A percentile compares a stretch with the other conserved stretches of the same genome.
phyloP scores from a whole-genome alignment of 2,797 vertebrate species.

The Neosilurus hyrtlii region DNA sequence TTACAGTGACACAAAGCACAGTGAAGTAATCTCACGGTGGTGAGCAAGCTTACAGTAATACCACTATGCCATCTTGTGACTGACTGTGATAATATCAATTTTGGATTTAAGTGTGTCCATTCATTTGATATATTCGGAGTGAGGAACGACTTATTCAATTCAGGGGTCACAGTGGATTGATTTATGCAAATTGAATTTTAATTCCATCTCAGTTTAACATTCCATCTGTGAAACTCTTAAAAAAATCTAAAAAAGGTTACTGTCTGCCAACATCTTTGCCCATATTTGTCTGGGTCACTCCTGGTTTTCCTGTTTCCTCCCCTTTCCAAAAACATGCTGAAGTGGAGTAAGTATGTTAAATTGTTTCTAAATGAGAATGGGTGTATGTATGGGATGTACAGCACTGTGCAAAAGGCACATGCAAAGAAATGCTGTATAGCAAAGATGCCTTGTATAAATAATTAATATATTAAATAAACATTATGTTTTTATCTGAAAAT shows the following conservation, averaged over 20 bases:
- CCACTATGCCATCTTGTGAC: conserved; percentile 5
- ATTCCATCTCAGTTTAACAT: no score
- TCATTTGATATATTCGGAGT: neutral
- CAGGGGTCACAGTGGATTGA: neutral
- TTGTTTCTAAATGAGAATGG: neutral
- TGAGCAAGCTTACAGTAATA: neutral
- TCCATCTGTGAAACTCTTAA: neutral
- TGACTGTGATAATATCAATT: neutral
- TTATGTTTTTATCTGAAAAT: no score
- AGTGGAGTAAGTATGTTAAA: neutral
- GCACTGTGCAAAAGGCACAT: no score
- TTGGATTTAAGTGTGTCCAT: neutral
- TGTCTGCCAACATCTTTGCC: neutral
- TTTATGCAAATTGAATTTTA: no score
- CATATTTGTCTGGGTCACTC: neutral
- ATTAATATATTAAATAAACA: no score
- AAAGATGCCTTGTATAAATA: no score
- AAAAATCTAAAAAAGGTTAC: neutral
- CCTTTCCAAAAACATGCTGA: neutral
- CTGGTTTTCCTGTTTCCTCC: neutral
- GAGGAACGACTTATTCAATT: neutral
- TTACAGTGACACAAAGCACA: neutral
- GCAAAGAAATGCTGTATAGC: no score
- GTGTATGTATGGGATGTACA: neutral
- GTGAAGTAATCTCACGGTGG: neutral